Conservation (phyloP, 2,797 vertebrate genomes). For the Hemibagrus guttatus region DNA sequence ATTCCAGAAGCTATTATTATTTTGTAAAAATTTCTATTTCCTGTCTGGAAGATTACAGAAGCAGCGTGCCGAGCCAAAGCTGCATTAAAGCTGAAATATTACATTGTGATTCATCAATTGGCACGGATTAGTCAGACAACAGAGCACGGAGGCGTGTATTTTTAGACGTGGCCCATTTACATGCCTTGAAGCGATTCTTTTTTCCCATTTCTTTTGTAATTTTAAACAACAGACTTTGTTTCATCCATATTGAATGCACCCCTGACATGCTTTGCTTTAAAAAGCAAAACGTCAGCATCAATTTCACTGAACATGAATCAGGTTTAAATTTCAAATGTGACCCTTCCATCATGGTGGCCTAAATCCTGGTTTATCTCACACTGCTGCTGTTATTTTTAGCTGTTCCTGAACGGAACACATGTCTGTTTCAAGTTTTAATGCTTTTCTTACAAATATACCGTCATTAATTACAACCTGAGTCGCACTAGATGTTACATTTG, state of each 20-base stretch:
- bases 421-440: constrained; percentile 6
- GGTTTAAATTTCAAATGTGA: constrained; percentile 26
- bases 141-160: constrained; percentile 42
- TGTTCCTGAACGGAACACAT: background rate
- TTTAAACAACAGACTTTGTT: constrained; percentile 10
- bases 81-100: constrained; percentile 54
- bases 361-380: constrained; percentile 13
- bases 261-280: background rate
- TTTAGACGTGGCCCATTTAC: constrained; percentile 50
- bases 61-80: constrained; percentile 40
- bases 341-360: constrained; percentile 11
- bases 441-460: background rate
- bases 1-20: background rate
- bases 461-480: background rate
- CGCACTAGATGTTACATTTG: background rate
- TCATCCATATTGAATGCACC: constrained; percentile 14
- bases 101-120: constrained; percentile 47
- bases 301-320: constrained; percentile 27
- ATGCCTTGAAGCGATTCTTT: constrained; percentile 34
- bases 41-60: constrained; percentile 55
- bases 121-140: constrained; percentile 52
- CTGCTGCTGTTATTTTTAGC: constrained; percentile 12
- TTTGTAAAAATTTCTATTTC: constrained; percentile 24
- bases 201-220: constrained; percentile 17
- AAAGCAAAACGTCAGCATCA: constrained; percentile 21